Percentiles rank a stretch among this genome's conserved stretches.
Conservation (phyloP, 2,888 invertebrate genomes). For the Serripes groenlandicus region DNA sequence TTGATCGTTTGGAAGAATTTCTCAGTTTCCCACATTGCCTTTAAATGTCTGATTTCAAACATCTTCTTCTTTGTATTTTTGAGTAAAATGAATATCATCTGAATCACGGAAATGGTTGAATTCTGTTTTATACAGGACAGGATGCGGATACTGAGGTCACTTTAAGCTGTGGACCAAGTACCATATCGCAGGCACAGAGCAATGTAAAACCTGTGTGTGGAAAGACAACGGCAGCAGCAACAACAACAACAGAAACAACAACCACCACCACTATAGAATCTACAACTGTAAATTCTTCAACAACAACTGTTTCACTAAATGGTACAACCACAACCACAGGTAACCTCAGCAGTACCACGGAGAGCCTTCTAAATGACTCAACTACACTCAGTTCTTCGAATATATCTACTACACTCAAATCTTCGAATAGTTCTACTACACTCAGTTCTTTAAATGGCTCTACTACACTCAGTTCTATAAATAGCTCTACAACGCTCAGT, state of each 20-base stretch:
- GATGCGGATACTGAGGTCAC: constrained; percentile 2
- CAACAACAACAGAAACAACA: background rate
- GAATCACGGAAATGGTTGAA: too few relatives aligned
- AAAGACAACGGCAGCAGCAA: background rate
- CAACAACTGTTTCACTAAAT: background rate
- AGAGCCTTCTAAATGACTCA: too few relatives aligned
- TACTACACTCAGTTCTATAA: too few relatives aligned
- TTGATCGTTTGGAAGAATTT: constrained; percentile 2
- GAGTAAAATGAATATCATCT: too few relatives aligned
- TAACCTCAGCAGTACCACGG: background rate
- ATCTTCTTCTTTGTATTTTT: too few relatives aligned
- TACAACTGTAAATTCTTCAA: background rate
- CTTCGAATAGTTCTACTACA: too few relatives aligned
- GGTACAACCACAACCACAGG: background rate
- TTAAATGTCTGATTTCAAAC: too few relatives aligned
- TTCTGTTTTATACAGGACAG: too few relatives aligned
- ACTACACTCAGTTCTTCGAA: too few relatives aligned
- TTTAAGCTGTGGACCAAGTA: constrained; percentile 14
- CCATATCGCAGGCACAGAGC: background rate
- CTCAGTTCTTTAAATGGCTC: too few relatives aligned
- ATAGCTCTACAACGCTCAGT: too few relatives aligned
- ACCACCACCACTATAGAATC: background rate
- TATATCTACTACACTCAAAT: too few relatives aligned
- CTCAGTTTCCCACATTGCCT: background rate
- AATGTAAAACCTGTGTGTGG: constrained; percentile 10